Percentiles rank a stretch among this genome's conserved stretches.
Conservation (phyloP, 2,888 invertebrate genomes). For the Napeogenes sylphis region DNA sequence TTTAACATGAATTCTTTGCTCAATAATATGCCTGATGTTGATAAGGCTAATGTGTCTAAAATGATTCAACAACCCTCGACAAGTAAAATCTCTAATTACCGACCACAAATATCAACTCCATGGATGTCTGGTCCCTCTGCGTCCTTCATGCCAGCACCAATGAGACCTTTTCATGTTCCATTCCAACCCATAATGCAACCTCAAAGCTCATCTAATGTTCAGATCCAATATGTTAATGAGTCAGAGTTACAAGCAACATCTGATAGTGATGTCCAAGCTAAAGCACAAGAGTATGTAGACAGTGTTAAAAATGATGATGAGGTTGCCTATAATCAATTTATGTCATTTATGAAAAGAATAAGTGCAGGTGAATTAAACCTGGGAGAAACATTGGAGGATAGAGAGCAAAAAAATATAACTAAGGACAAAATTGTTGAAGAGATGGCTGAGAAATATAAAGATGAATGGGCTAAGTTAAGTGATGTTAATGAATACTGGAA, state of each 20-base stretch:
- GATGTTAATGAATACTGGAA: constrained; percentile 83
- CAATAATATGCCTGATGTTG: constrained; percentile 89
- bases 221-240: constrained; percentile 65
- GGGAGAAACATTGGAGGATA: constrained; percentile 60
- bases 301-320: constrained; percentile 80
- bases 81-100: constrained; percentile 44
- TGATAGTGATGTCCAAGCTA: constrained; percentile 68
- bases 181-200: constrained; percentile 42
- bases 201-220: constrained; percentile 49
- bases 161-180: constrained; percentile 46
- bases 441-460: constrained; percentile 80
- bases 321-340: constrained; percentile 86
- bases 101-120: constrained; percentile 42
- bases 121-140: constrained; percentile 56
- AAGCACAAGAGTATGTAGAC: constrained; percentile 78
- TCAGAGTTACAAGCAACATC: constrained; percentile 45
- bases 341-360: constrained; percentile 89
- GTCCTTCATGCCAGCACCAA: constrained; percentile 46
- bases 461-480: constrained; percentile 88
- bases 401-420: constrained; percentile 56
- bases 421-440: constrained; percentile 68
- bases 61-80: constrained; percentile 52
- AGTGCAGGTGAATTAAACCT: constrained; percentile 81
- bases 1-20: constrained; percentile 93
- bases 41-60: constrained; percentile 44